phyloP scores from a whole-genome alignment of 2,797 vertebrate genomes.

The Sternarchorhynchus goeldii region DNA sequence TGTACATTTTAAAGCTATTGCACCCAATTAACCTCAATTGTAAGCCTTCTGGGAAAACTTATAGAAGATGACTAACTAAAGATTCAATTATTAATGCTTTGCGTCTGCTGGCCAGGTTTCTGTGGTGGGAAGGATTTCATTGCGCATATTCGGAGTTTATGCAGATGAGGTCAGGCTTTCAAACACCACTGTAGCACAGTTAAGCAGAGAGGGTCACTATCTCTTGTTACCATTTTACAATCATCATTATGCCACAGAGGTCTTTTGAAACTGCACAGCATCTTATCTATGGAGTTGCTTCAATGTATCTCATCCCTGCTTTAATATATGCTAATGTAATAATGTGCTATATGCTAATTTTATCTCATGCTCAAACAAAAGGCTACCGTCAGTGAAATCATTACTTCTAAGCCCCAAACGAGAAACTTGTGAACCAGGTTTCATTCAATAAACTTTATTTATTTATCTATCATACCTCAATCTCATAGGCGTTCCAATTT shows the following conservation, averaged over 20 bases:
- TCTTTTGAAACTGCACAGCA: background rate
- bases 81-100: background rate
- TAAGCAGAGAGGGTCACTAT: background rate
- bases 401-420: background rate
- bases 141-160: background rate
- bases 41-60: background rate
- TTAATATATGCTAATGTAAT: constrained; percentile 11
- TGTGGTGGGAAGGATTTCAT: no score
- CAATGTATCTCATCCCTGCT: background rate
- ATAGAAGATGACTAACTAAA: background rate
- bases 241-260: background rate
- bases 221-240: background rate
- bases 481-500: background rate
- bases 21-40: background rate
- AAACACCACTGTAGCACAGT: background rate
- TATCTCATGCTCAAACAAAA: constrained; percentile 7
- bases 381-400: background rate
- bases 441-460: no score
- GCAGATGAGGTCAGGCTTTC: background rate
- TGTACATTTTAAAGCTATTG: background rate
- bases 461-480: background rate
- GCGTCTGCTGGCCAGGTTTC: no score
- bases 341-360: constrained; percentile 15
- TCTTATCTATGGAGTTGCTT: background rate
- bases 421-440: background rate